phyloP scores from a whole-genome alignment of 2,797 vertebrate species.

The Falco novaeseelandiae region DNA sequence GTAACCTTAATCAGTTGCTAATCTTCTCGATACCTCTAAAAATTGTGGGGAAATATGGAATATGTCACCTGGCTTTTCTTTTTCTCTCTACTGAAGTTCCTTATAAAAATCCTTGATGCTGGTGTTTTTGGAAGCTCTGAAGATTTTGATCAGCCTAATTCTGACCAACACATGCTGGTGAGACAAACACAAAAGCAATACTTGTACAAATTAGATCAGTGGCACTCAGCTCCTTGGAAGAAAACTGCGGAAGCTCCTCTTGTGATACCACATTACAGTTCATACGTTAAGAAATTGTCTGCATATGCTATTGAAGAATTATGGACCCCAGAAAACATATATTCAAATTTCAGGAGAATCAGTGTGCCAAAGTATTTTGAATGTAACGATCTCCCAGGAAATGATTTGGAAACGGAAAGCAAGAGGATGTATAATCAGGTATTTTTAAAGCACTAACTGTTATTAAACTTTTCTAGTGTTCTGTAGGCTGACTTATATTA shows the following conservation, averaged over 20 bases:
- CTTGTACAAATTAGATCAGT: slow-evolving; percentile 20
- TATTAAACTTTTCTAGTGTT: background rate
- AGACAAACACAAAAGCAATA: background rate
- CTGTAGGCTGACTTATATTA: background rate
- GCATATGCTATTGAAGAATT: slow-evolving; percentile 31
- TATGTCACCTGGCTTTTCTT: background rate
- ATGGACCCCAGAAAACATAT: slow-evolving; percentile 34
- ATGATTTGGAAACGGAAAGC: slow-evolving; percentile 37
- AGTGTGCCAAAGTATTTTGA: background rate
- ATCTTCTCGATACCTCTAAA: background rate
- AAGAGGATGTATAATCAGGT: slow-evolving; percentile 64
- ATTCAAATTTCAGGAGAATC: slow-evolving; percentile 4
- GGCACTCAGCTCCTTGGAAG: slow-evolving; percentile 59
- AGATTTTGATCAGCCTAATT: slow-evolving; percentile 10
- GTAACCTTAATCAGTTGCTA: background rate
- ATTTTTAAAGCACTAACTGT: background rate
- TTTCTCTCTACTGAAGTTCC: background rate
- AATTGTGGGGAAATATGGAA: background rate
- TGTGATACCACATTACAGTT: slow-evolving; percentile 37
- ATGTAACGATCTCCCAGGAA: background rate
- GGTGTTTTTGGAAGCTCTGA: slow-evolving; percentile 56
- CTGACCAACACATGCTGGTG: background rate
- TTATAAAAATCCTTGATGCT: slow-evolving; percentile 42
- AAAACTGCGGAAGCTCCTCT: slow-evolving; percentile 35
- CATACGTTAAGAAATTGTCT: background rate